Evolutionary conservation across 2,888 invertebrate species (phyloP).

Genomic region (Stomorhina lunata): DNA sequence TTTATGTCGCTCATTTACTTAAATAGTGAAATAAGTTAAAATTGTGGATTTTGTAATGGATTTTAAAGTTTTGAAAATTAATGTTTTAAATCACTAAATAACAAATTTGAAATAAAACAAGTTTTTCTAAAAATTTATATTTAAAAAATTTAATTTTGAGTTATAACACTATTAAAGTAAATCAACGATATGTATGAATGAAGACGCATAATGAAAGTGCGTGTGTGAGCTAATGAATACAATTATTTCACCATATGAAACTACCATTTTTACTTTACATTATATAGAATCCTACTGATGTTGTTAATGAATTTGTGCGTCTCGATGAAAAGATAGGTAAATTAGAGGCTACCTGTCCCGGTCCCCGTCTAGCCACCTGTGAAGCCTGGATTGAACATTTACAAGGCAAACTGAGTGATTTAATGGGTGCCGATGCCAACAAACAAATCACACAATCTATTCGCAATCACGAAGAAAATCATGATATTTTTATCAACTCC

Average conservation of each 20-base stretch:
- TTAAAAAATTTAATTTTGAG: no score
- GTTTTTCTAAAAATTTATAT: no score
- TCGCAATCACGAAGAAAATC: not conserved
- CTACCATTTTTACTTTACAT: not conserved
- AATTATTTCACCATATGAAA: not conserved
- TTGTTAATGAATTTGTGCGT: constrained; percentile 76
- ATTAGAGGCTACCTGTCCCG: constrained; percentile 76
- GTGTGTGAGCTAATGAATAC: not conserved
- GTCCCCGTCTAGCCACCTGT: constrained; percentile 77
- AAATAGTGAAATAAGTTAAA: not conserved
- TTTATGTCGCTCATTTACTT: not conserved
- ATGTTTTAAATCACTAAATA: no score
- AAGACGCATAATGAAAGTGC: not conserved
- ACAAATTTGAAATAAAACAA: no score
- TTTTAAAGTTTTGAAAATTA: no score
- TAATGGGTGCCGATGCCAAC: constrained; percentile 70
- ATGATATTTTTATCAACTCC: not conserved
- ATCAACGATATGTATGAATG: no score
- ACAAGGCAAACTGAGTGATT: constrained; percentile 72
- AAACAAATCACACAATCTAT: not conserved
- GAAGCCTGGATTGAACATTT: constrained; percentile 79
- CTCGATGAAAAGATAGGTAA: constrained; percentile 77
- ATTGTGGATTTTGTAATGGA: no score
- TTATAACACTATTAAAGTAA: no score
- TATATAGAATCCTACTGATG: constrained; percentile 66